Evolutionary conservation across 2,797 vertebrate species (phyloP).

Genomic region (Enteromius viviparus): DNA sequence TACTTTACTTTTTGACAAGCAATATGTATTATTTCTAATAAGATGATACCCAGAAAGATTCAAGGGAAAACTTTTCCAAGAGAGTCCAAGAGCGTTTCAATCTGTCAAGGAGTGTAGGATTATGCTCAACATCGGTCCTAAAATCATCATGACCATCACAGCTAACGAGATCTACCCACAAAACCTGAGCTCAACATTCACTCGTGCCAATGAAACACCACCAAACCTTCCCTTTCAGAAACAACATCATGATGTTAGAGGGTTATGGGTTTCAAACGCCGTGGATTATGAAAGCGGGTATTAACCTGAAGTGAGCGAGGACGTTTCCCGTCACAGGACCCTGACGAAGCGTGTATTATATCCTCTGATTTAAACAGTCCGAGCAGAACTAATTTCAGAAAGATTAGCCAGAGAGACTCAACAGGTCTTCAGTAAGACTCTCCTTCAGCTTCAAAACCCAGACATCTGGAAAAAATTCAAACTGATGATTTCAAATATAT

Average conservation of each 20-base stretch:
- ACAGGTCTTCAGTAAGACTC: neutral
- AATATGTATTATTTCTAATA: neutral
- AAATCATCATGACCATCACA: neutral
- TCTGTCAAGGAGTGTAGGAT: neutral
- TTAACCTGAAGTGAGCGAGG: constrained; percentile 21
- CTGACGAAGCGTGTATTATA: constrained; percentile 11
- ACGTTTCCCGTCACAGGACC: neutral
- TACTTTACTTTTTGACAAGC: neutral
- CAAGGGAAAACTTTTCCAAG: neutral
- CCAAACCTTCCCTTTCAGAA: neutral
- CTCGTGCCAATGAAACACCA: neutral
- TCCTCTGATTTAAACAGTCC: constrained; percentile 11
- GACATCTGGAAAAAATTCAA: constrained; percentile 6
- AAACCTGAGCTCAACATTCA: neutral
- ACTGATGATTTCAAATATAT: neutral
- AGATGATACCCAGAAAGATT: neutral
- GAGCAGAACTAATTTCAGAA: constrained; percentile 11
- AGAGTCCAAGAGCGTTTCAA: neutral
- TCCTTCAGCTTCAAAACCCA: neutral
- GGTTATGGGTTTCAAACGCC: constrained; percentile 2
- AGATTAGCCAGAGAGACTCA: constrained; percentile 15
- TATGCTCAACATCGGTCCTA: neutral
- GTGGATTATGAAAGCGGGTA: neutral
- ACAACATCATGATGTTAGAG: neutral
- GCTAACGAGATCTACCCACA: neutral